Evolutionary conservation across 2,113 vertebrate species (phyloP).

Genomic region (Amblyopsis rosae): DNA sequence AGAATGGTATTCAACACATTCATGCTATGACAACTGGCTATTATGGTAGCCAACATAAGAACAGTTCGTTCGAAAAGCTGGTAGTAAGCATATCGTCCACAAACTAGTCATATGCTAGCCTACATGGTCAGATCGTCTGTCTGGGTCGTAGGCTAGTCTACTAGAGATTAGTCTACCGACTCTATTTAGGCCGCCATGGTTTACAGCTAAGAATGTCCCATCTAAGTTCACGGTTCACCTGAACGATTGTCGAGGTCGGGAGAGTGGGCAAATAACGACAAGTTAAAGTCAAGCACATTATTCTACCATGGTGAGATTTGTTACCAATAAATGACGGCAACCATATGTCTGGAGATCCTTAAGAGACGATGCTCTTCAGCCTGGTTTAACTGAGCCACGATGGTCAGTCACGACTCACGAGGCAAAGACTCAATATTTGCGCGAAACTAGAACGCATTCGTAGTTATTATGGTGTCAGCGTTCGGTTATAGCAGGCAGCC

Average conservation of each 20-base stretch:
- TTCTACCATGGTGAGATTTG: slow-evolving; percentile 51
- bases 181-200: slow-evolving; percentile 68
- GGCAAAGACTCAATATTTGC: slow-evolving; percentile 10
- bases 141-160: slow-evolving; percentile 32
- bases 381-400: slow-evolving; percentile 58
- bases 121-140: slow-evolving; percentile 40
- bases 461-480: slow-evolving; percentile 35
- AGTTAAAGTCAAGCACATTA: slow-evolving; percentile 41
- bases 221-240: slow-evolving; percentile 72
- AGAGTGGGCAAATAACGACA: slow-evolving; percentile 2
- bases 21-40: slow-evolving; percentile 37
- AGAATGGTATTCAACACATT: slow-evolving; percentile 36
- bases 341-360: slow-evolving; percentile 34
- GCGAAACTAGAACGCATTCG: slow-evolving; percentile 32
- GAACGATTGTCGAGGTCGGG: slow-evolving; percentile 49
- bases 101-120: slow-evolving; percentile 42
- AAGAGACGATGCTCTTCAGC: slow-evolving; percentile 37
- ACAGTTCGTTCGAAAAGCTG: slow-evolving; percentile 59
- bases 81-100: slow-evolving; percentile 45
- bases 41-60: slow-evolving; percentile 32
- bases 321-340: slow-evolving; percentile 42
- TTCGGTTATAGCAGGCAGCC: slow-evolving; percentile 16
- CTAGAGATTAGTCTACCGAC: slow-evolving; percentile 52
- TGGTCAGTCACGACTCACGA: slow-evolving; percentile 40
- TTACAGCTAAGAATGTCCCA: slow-evolving; percentile 64